phyloP scores from a whole-genome alignment of 1,140 invertebrate genomes.

The Lucilia sericata region DNA sequence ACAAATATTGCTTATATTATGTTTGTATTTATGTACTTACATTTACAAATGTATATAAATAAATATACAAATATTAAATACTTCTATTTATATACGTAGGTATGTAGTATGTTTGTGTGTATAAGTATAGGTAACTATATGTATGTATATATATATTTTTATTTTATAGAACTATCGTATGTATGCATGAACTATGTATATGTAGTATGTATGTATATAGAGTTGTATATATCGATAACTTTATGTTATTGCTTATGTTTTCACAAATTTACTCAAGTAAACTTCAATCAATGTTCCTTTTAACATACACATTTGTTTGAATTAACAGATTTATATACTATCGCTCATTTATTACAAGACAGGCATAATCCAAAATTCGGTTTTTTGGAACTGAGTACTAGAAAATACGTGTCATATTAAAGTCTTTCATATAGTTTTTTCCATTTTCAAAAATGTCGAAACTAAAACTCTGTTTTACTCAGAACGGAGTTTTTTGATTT shows the following conservation, averaged over 20 bases:
- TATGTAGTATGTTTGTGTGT: conserved; percentile 7
- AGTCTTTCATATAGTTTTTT: too few species aligned
- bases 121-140: conserved; percentile 22
- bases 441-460: too few species aligned
- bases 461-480: too few species aligned
- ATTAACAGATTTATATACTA: too few species aligned
- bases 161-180: background rate
- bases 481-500: too few species aligned
- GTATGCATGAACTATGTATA: background rate
- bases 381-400: too few species aligned
- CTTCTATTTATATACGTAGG: background rate
- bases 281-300: conserved; percentile 31
- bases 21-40: background rate
- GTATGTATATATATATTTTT: conserved; percentile 1
- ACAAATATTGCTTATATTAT: conserved; percentile 29
- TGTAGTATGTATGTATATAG: background rate
- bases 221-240: conserved; percentile 38
- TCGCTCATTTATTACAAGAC: too few species aligned
- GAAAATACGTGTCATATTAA: too few species aligned
- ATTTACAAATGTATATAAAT: background rate
- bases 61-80: background rate
- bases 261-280: conserved; percentile 30
- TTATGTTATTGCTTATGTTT: conserved; percentile 39
- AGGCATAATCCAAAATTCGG: too few species aligned
- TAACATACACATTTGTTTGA: background rate